These are phyloP conservation scores for Diplazon laetatorius DNA, from an alignment of 2,888 invertebrate genomes.

Conservation along the genomic window DNA sequence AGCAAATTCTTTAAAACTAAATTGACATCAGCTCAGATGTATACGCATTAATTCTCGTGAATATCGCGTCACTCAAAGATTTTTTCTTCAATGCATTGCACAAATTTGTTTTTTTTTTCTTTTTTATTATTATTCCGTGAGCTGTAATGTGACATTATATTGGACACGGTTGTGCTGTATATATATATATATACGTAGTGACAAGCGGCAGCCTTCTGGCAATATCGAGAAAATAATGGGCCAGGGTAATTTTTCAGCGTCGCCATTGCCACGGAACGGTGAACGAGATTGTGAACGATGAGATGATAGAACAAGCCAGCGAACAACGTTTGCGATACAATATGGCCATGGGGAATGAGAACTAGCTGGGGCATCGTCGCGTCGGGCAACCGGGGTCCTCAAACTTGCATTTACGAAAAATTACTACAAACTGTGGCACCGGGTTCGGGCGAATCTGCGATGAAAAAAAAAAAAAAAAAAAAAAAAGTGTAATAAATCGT, in stretches of 20 bases:
- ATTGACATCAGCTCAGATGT: too few species aligned
- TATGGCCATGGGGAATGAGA: conserved; percentile 1
- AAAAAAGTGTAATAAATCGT: conserved; percentile 50
- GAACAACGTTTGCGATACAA: conserved; percentile 20
- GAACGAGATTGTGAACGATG: conserved; percentile 29
- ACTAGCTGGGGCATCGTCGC: conserved; percentile 37
- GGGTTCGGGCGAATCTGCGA: conserved; percentile 21
- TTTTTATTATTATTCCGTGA: not conserved
- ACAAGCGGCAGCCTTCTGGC: not conserved
- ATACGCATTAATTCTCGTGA: too few species aligned
- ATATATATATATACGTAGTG: not conserved
- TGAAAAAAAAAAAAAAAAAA: conserved; percentile 22
- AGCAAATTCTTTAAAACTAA: too few species aligned
- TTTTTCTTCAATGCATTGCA: not conserved
- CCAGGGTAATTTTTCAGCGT: conserved; percentile 63
- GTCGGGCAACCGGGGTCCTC: conserved; percentile 41
- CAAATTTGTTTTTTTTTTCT: not conserved
- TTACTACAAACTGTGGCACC: conserved; percentile 58
- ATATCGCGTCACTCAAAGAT: too few species aligned
- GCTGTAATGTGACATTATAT: not conserved
- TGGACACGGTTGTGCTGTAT: not conserved
- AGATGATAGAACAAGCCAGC: conserved; percentile 35
- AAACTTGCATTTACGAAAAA: conserved; percentile 66
- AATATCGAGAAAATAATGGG: conserved; percentile 65
- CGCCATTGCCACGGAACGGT: conserved; percentile 54